Conservation (phyloP, 2,797 vertebrate genomes). For the Gallinago solitaria region DNA sequence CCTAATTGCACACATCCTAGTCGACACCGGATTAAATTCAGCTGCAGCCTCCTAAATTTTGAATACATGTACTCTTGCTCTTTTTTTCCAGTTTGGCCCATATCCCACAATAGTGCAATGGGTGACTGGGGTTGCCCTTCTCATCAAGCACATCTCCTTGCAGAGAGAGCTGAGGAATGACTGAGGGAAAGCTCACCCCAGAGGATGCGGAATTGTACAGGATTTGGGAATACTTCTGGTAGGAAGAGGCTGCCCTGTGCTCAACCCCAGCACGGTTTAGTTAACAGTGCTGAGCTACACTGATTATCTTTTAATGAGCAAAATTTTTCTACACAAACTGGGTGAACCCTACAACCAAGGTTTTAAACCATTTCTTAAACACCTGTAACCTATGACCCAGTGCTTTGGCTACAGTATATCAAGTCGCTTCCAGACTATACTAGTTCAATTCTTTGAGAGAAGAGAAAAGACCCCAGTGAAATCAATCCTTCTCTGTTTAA, state of each 20-base stretch:
- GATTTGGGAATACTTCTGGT: not conserved
- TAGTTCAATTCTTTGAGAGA: not conserved
- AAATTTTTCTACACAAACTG: not conserved
- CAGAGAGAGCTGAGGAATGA: not conserved
- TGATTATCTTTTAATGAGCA: not conserved
- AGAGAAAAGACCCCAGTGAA: not conserved
- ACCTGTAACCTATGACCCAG: not conserved
- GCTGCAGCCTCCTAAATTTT: not conserved
- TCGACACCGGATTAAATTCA: not conserved
- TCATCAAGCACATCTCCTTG: not conserved
- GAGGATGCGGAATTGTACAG: not conserved
- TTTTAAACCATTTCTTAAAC: not conserved
- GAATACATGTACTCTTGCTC: not conserved
- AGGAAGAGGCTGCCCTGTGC: not conserved
- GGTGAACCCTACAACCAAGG: not conserved
- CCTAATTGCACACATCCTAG: not conserved
- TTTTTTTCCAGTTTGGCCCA: not conserved
- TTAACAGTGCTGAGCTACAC: not conserved
- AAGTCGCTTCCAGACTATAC: not conserved
- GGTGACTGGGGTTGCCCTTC: not conserved
- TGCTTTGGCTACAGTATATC: not conserved
- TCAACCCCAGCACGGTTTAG: fast-evolving
- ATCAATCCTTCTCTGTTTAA: not conserved
- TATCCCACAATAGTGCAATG: not conserved
- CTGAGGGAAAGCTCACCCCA: not conserved